These are phyloP conservation scores for Lepidotrigona ventralis DNA, from an alignment of 1,140 invertebrate species.

Conservation along the genomic window DNA sequence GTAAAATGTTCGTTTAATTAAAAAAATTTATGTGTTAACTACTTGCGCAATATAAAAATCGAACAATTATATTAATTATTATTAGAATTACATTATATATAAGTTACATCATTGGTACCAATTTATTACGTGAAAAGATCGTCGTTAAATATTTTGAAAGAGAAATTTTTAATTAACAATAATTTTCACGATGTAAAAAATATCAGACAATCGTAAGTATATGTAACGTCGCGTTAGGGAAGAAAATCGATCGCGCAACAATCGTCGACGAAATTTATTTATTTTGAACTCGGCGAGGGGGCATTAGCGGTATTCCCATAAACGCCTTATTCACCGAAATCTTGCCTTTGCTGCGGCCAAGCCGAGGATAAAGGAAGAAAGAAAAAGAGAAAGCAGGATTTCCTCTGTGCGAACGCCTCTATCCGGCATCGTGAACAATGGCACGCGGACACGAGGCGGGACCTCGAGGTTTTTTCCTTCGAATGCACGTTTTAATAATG, in stretches of 20 bases:
- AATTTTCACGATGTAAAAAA: not conserved
- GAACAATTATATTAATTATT: too few species aligned
- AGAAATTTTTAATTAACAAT: too few species aligned
- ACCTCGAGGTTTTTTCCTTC: conserved; percentile 53
- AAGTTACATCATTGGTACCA: too few species aligned
- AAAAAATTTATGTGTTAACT: not conserved
- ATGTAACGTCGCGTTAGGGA: not conserved
- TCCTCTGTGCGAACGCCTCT: conserved; percentile 36
- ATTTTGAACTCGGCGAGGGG: not conserved
- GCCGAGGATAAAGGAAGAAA: conserved; percentile 16
- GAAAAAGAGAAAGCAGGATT: conserved; percentile 3
- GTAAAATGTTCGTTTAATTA: not conserved
- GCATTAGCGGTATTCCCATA: conserved; percentile 27
- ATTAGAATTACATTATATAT: too few species aligned
- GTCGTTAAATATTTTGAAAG: too few species aligned
- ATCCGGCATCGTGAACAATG: conserved; percentile 48
- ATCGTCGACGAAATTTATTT: not conserved
- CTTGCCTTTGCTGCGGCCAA: conserved; percentile 19
- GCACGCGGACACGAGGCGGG: conserved; percentile 30
- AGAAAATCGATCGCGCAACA: not conserved
- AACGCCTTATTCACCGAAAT: conserved; percentile 20
- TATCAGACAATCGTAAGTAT: not conserved
- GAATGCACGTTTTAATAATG: conserved; percentile 64
- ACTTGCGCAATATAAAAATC: too few species aligned
- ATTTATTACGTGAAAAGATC: too few species aligned